Evolutionary conservation across 1,140 invertebrate species (phyloP), one percentile per base, ranked within the genome.

Genomic region (Alviniconcha marisindica): DNA sequence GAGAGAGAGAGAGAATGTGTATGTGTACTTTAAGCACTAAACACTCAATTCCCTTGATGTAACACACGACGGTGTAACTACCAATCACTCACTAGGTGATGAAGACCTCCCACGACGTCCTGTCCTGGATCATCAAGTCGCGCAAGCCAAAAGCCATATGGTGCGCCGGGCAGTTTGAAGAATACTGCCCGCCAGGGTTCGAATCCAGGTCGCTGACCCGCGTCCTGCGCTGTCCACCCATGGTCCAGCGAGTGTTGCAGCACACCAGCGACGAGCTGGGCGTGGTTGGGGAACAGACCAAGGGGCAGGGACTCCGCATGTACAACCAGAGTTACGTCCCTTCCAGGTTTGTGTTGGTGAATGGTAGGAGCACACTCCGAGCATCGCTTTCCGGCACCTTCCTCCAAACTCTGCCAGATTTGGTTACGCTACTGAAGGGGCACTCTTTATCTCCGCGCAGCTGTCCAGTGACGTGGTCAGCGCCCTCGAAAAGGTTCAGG

Each of bases 141-240:
- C 38, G 77, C 24, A 42, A 80, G 12, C 44, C 82, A 0, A 31
- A 51, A 7, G 38, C 51, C 81, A 28, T 85, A 31, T 85, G 84
- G 84, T 85, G 84, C 44, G 84, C 84, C 24, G 84, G 84, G 15
- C 51, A 73, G 44, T 85, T 83, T 66, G 51, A 74, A 42, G 78
- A 51, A 14, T 76, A 28, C 73, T 28, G 21, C 44, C 73, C 78
- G n/a, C 48, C 42, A 4, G 31, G 54, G 1, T 85, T 85, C 40
- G 31, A 82, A 14, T 15, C 48, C 7, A 28, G 21, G 24, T 33
- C n/a, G 28, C 66, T 85, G 81, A n/a, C 80, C 12, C 82, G 78
- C 40, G 60, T 85, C 28, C 76, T 85, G 31, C 81, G 84, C 48
- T 83, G 81, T n/a, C 81, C 84, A 14, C 84, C 84, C 63, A 80